Conservation (phyloP, 2,113 vertebrate species). For the Quiscalus mexicanus region DNA sequence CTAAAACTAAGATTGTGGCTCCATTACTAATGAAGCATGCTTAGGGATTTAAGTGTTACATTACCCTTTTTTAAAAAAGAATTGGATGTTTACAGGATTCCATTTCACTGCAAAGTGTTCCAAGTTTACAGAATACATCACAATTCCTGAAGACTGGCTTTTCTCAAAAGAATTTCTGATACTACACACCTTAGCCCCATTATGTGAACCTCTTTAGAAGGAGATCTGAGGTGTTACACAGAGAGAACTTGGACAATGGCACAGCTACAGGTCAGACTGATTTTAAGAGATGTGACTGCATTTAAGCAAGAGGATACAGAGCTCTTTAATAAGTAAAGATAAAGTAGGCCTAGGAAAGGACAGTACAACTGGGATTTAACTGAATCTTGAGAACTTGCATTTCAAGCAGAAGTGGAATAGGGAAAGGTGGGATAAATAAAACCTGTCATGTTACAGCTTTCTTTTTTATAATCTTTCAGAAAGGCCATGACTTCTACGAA, state of each 20-base stretch:
- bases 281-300: not conserved
- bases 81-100: not conserved
- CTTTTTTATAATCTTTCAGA: slow-evolving; percentile 75
- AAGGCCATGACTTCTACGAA: slow-evolving; percentile 90
- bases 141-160: not conserved
- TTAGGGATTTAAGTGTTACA: not conserved
- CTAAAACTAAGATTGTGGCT: not conserved
- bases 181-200: not conserved
- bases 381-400: not conserved
- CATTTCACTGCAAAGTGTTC: not conserved
- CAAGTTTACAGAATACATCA: not conserved
- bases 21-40: not conserved
- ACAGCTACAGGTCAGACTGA: not conserved
- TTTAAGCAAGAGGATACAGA: not conserved
- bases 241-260: not conserved
- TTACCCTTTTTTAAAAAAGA: not conserved
- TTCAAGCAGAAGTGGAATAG: not conserved
- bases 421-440: not conserved
- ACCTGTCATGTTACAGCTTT: not conserved
- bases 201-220: not conserved
- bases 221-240: not conserved
- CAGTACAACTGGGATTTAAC: not conserved
- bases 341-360: not conserved
- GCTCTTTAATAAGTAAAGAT: not conserved
- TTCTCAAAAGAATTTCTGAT: not conserved